A percentile compares a stretch with the other conserved stretches of the same genome.
Evolutionary conservation across 2,888 invertebrate genomes (phyloP).

Genomic region (Branchipolynoe longqiensis): DNA sequence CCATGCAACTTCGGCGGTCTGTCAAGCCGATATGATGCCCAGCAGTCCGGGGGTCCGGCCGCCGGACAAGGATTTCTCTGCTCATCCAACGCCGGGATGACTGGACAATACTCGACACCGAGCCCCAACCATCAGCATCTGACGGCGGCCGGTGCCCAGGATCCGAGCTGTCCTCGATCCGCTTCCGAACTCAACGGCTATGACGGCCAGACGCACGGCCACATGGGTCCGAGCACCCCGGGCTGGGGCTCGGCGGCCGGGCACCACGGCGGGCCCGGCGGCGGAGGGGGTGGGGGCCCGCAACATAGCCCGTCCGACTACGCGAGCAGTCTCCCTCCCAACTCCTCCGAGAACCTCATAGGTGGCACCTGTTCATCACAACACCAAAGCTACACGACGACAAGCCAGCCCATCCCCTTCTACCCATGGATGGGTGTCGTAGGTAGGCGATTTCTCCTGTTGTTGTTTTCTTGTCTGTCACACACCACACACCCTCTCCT

Average conservation of each 20-base stretch:
- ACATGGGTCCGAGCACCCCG: slow-evolving; percentile 20
- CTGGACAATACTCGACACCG: slow-evolving; percentile 51
- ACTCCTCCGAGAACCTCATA: slow-evolving; percentile 33
- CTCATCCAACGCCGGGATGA: slow-evolving; percentile 20
- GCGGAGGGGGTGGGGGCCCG: slow-evolving; percentile 32
- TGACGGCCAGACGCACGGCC: slow-evolving; percentile 47
- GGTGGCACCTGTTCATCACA: slow-evolving; percentile 34
- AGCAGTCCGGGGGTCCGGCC: slow-evolving; percentile 45
- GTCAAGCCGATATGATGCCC: slow-evolving; percentile 59
- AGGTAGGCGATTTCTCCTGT: slow-evolving; percentile 58
- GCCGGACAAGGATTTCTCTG: slow-evolving; percentile 52
- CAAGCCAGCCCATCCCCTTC: slow-evolving; percentile 61
- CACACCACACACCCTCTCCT: background rate
- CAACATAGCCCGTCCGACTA: slow-evolving; percentile 54
- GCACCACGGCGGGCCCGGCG: slow-evolving; percentile 23
- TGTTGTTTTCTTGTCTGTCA: background rate
- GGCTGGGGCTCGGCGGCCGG: slow-evolving; percentile 50
- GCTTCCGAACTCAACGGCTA: slow-evolving; percentile 61
- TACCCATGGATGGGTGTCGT: slow-evolving; percentile 64
- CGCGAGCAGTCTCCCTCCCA: slow-evolving; percentile 27
- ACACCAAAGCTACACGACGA: slow-evolving; percentile 55
- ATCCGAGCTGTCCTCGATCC: slow-evolving; percentile 28
- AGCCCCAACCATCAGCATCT: slow-evolving; percentile 54
- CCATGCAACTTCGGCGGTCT: slow-evolving; percentile 59
- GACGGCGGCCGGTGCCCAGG: slow-evolving; percentile 49